Evolutionary conservation across 2,888 invertebrate species (phyloP), one percentile per base, ranked within the genome.

Genomic region (Lasioglossum figueresi): DNA sequence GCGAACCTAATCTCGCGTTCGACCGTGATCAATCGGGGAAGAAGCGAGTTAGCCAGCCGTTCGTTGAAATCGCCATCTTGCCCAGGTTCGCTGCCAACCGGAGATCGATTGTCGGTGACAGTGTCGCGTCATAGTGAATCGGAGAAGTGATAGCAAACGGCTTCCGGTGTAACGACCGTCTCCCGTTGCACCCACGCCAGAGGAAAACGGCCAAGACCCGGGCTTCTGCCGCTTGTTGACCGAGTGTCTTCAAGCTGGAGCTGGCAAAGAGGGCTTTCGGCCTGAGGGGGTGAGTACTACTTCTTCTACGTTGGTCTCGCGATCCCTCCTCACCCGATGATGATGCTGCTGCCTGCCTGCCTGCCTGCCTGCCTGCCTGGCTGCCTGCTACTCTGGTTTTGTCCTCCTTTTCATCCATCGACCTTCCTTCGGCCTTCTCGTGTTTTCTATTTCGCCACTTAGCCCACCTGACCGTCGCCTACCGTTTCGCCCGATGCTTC

Each of bases 221-320:
- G 76, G 84, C 82, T 88, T 87, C 88, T 83, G 84, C 73, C 80
- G 91, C 88, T 91, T 90, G 90, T 91, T 91, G 90, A 90, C 91
- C 91, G 90, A 91, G 91, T 89, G 91, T 91, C 93, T 92, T 93
- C 93, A 92, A 94, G 92, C 93, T 92, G 92, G 92, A 93, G 92
- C 92, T 93, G 88, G 93, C 92, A 92, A 93, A 94, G 93, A 93
- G 93, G 92, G 91, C 91, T 89, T 93, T 92, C 84, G 91, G 91
- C 89, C 88, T 92, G 87, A 92, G 92, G 92, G 93, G 93, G 93
- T 94, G 89, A 93, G 93, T 92, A 82, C 80, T 78, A 80, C 74
- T 78, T 81, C 52, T 66, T 66, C 66, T 8, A 72, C 80, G 27
- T 31, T 73, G 63, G 63, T 45, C 37, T 23, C 68, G 68, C 68